Conservation (phyloP, 2,113 vertebrate genomes). For the Aspidoscelis tigris region DNA sequence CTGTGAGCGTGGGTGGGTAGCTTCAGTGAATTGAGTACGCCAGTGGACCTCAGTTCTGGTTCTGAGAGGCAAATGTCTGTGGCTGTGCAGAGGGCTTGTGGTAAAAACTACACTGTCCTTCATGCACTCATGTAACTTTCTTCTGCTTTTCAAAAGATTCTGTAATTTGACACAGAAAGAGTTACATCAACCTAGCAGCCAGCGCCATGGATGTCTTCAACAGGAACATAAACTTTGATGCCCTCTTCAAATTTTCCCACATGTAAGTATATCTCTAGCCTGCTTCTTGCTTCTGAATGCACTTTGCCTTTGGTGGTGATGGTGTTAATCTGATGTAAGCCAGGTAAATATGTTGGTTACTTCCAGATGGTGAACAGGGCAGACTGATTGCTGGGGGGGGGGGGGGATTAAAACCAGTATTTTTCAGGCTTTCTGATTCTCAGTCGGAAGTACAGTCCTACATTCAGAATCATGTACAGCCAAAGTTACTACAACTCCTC, state of each 20-base stretch:
- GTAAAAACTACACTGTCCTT: background rate
- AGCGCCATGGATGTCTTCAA: constrained; percentile 91
- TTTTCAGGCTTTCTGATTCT: background rate
- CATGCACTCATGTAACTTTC: background rate
- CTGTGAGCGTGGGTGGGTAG: background rate
- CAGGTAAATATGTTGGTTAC: background rate
- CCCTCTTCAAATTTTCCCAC: constrained; percentile 92
- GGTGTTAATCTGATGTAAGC: background rate
- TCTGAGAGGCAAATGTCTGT: background rate
- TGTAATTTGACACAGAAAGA: constrained; percentile 33
- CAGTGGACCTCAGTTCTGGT: background rate
- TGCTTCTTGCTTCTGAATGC: background rate
- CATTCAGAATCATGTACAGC: background rate
- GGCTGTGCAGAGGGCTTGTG: background rate
- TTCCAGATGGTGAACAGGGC: background rate
- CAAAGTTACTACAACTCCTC: background rate
- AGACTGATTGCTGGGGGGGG: background rate
- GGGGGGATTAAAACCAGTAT: background rate
- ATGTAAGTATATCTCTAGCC: constrained; percentile 79
- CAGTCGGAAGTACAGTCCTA: background rate
- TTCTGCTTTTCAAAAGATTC: constrained; percentile 10
- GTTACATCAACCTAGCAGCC: constrained; percentile 25
- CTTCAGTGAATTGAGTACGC: background rate
- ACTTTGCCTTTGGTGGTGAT: background rate
- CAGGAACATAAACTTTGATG: constrained; percentile 90